These are phyloP conservation scores for Kradibia gibbosae DNA, from an alignment of 1,140 invertebrate genomes.

Conservation along the genomic window DNA sequence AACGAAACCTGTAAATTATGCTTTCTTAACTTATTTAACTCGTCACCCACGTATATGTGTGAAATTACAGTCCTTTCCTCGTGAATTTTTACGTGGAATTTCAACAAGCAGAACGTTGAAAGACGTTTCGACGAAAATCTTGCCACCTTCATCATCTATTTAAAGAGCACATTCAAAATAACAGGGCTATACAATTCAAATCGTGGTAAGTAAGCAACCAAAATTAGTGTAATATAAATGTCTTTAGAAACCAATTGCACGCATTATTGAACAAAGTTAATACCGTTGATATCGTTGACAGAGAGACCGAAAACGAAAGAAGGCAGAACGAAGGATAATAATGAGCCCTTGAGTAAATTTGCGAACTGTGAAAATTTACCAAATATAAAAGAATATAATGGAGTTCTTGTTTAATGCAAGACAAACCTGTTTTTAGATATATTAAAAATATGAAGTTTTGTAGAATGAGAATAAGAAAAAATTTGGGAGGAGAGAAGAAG, in stretches of 20 bases:
- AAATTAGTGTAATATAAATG: constrained; percentile 31
- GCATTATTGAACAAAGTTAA: not conserved
- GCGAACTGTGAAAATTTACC: not conserved
- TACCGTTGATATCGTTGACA: not conserved
- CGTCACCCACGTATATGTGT: constrained; percentile 24
- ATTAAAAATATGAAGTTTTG: not conserved
- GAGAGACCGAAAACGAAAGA: not conserved
- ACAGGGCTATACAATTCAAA: not conserved
- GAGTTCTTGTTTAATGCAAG: not conserved
- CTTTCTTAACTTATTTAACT: not conserved
- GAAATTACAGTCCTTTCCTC: constrained; percentile 25
- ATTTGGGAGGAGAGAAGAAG: not conserved
- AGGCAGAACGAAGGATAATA: not conserved
- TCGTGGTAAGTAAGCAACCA: not conserved
- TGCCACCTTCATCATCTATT: not conserved
- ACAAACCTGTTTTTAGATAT: constrained; percentile 16
- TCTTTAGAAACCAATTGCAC: constrained; percentile 32
- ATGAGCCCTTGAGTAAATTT: not conserved
- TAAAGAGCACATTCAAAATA: not conserved
- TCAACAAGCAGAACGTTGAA: not conserved
- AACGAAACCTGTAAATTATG: constrained; percentile 25
- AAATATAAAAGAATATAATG: constrained; percentile 13
- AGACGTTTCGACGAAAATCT: not conserved
- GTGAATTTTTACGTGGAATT: not conserved
- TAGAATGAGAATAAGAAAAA: not conserved